Evolutionary conservation across 1,140 invertebrate genomes (phyloP), one percentile per base, ranked within the genome.

Genomic region (Pseudomyrmex concolor): DNA sequence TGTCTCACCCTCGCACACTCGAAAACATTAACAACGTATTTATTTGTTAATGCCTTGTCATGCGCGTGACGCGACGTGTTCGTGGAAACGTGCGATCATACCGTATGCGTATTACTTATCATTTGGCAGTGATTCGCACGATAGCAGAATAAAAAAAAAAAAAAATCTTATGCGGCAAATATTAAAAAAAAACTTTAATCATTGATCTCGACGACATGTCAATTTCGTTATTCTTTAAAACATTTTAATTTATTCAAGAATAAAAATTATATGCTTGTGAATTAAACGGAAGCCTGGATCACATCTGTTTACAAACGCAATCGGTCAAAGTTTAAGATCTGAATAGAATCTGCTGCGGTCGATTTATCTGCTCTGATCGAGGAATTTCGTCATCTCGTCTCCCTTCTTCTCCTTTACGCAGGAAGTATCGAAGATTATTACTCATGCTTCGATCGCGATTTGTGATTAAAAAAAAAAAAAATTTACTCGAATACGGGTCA

Each of bases 21-120:
- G 54, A 59, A 70, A 80, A 80, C 54, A 80, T 80, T 70, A 80
- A 59, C 54, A 71, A 71, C 15, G 70, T 57, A 71, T 5, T 34
- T 25, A 25, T 25, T 25, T 59, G 59, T 71, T 55, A 51, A 62
- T 43, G 55, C 2, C 17, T 12, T 70, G 48, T 71, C 43, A n/a
- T 12, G 50, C 4, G 34, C 34, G 70, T 54, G 76, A 63, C 19
- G 70, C 45, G 19, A 25, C 76, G 76, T 80, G 64, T 34, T 57
- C 51, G 19, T 70, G 51, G 15, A 55, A 78, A 70, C 19, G 22
- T 57, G 64, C 25, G 19, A 13, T 0, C 50, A 45, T n/a, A 54
- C 15, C 50, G n/a, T 78, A 17, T 45, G 55, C 43, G 57, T 78
- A 50, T 66, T 48, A 12, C 34, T 34, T 34, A 34, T 34, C 34